Conservation (phyloP, 1,140 invertebrate genomes). For the Heliconius nattereri region DNA sequence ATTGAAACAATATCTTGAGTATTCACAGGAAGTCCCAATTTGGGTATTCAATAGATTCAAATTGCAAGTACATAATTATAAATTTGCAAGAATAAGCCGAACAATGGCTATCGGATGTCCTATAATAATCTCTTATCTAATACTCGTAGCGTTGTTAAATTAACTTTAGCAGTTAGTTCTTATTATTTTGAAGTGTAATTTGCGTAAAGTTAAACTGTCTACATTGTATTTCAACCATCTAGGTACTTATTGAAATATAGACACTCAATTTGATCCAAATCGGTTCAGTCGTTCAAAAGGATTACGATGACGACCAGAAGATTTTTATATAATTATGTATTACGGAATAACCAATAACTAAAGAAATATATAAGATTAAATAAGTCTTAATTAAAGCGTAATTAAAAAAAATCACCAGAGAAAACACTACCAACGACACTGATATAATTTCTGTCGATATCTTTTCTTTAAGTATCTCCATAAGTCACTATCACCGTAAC, state of each 20-base stretch:
- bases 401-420: too few species aligned
- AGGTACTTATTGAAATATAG: too few species aligned
- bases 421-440: too few species aligned
- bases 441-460: not conserved
- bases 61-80: constrained; percentile 28
- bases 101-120: constrained; percentile 10
- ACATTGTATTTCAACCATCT: too few species aligned
- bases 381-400: too few species aligned
- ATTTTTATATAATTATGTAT: too few species aligned
- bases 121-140: not conserved
- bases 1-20: constrained; percentile 1
- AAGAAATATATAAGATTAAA: too few species aligned
- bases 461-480: not conserved
- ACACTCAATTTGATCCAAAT: too few species aligned
- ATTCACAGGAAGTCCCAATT: constrained; percentile 36
- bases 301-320: too few species aligned
- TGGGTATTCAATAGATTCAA: constrained; percentile 33
- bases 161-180: not conserved
- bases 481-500: constrained; percentile 40
- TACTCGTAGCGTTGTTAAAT: not conserved
- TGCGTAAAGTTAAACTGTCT: too few species aligned
- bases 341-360: too few species aligned
- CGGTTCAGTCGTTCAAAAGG: too few species aligned
- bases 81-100: constrained; percentile 27
- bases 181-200: not conserved